phyloP scores from a whole-genome alignment of 2,797 vertebrate species.

The Sebastes minor region DNA sequence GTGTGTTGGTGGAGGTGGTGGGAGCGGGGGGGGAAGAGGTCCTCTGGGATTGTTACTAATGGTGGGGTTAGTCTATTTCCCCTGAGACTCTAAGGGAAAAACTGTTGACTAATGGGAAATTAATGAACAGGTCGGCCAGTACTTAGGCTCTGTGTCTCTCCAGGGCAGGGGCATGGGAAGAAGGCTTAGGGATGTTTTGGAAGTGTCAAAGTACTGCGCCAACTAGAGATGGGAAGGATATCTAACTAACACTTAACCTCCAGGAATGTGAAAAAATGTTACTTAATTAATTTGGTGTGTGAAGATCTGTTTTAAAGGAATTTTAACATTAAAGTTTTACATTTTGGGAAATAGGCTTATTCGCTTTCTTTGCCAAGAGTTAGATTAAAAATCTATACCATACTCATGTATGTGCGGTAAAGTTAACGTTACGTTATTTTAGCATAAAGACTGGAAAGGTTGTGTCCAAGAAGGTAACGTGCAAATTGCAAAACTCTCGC shows the following conservation, averaged over 20 bases:
- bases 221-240: slow-evolving; percentile 23
- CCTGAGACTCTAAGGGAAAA: slow-evolving; percentile 55
- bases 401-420: not conserved
- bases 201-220: slow-evolving; percentile 51
- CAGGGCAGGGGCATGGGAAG: slow-evolving; percentile 24
- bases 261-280: not conserved
- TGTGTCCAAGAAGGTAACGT: not conserved
- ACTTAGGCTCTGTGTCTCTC: slow-evolving; percentile 43
- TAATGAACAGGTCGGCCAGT: slow-evolving; percentile 65
- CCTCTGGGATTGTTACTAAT: slow-evolving; percentile 59
- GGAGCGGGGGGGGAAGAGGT: slow-evolving; percentile 24
- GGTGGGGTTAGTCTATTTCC: slow-evolving; percentile 60
- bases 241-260: slow-evolving; percentile 30
- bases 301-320: not conserved
- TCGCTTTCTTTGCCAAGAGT: not conserved
- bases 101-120: slow-evolving; percentile 73
- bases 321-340: not conserved
- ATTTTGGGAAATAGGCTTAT: not conserved
- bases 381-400: not conserved
- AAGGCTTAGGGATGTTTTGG: slow-evolving; percentile 40
- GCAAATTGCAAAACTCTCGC: too few relatives aligned
- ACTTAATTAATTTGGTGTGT: not conserved
- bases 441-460: not conserved
- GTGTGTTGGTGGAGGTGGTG: slow-evolving; percentile 6
- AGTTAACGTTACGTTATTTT: not conserved